Evolutionary conservation across 2,113 vertebrate species (phyloP), one percentile per base, ranked within the genome.

Genomic region (Nyctibius bracteatus): DNA sequence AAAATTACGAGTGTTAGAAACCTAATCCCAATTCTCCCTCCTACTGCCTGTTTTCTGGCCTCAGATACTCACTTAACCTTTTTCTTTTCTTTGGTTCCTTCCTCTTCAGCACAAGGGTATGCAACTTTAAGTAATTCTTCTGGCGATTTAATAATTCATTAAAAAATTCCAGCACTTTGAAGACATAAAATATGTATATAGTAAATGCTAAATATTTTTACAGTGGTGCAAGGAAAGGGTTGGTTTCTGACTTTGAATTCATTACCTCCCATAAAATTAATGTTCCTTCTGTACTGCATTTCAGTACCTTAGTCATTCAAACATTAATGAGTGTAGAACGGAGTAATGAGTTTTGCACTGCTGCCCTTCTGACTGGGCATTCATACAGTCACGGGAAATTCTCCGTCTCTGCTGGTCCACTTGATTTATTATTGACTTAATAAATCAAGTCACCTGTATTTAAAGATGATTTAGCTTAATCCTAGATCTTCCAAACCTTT

Each of bases 131-230:
- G 39, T 54, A 30, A 24, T 89, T 89, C 81, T 78, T 37, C 83
- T 58, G 80, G 49, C 55, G 66, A 41, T 92, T 96, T 93, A 33
- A 67, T 74, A 91, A 73, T 86, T 91, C 67, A 49, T 93, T 83
- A 24, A 55, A 92, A 93, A 70, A 33, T 14, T 63, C 52, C 81
- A 81, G 35, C 70, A 59, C 51, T 96, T 95, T 59, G 71, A 90
- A 79, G 62, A 51, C 55, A 88, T 92, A 90, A 92, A 96, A 93
- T 90, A 92, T 92, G 35, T 77, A 84, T 90, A 44, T 59, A 72
- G 47, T 75, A 83, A 94, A 90, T 80, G 66, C 89, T 94, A 90
- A 95, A 75, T 95, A 92, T 92, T 94, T 95, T 91, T 83, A 86
- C 80, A 94, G 30, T 72, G 12, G 33, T 80, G n/a, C 63, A 84